phyloP scores from a whole-genome alignment of 2,797 vertebrate genomes.

The Psittacula echo region DNA sequence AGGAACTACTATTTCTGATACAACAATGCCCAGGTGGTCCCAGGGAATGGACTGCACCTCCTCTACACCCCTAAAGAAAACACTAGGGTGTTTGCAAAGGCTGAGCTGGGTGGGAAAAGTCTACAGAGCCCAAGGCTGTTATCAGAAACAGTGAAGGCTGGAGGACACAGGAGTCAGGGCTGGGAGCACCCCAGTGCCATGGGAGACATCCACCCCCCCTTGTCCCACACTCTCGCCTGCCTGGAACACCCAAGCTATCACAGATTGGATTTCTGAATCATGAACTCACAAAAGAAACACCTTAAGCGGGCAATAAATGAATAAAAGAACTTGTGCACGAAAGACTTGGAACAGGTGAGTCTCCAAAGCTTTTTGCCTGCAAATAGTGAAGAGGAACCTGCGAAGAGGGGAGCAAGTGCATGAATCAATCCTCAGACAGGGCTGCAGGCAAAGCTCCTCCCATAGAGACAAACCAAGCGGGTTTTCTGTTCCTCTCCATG shows the following conservation, averaged over 20 bases:
- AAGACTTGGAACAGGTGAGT: background rate
- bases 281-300: background rate
- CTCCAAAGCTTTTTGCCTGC: background rate
- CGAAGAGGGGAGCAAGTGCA: background rate
- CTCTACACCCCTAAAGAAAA: conserved; percentile 8
- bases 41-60: background rate
- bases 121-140: background rate
- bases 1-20: background rate
- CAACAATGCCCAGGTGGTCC: background rate
- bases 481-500: background rate
- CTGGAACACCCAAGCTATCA: background rate
- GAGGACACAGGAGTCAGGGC: background rate
- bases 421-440: background rate
- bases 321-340: background rate
- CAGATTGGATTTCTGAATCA: background rate
- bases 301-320: background rate
- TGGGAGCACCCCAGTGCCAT: background rate
- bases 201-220: background rate
- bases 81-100: background rate
- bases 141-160: background rate
- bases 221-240: background rate
- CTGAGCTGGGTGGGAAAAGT: background rate
- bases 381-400: background rate
- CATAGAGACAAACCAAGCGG: background rate
- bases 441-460: background rate